Base-by-base conservation (phyloP, 2,888 invertebrate species). In the Amphipyra tragopoginis region DNA sequence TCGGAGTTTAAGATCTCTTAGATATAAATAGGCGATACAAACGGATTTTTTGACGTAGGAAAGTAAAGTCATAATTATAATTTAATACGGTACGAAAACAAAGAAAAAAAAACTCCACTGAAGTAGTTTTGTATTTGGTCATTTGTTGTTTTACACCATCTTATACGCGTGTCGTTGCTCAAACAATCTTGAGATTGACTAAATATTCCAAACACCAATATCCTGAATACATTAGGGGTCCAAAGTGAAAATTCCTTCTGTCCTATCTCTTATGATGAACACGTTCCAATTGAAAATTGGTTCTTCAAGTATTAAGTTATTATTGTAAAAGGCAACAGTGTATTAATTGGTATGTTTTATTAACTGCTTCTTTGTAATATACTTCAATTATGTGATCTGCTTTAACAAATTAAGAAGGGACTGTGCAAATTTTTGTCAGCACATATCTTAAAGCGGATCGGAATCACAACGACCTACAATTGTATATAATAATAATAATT, bases 401-500 rank as follows among this genome's bases (percentile, higher is more conserved):
- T 63, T 45, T 44, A 45, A 14, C n/a, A 29, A 5, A 29, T 29
- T 21, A 29, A 29, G 6, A 29, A 2, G 29, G 29, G 29, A 29
- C 29, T 29, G 29, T 29, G 33, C 36, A 7, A 34, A 15, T 52
- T 21, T 21, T 21, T 39, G 42, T 11, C 10, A 34, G 34, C 44
- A 14, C n/a, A n/a, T 26, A 11, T 42, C 2, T 29, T 11, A 11
- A 21, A 34, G 43, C 33, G 33, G 34, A 36, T 39, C 54, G 36
- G 51, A 44, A 48, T 69, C 57, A 67, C 79, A 54, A 67, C 61
- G 55, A 56, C 55, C 39, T 63, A 36, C 50, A 47, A 49, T 39
- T 77, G 62, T 77, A 79, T 60, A 72, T 79, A 79, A 42, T 64
- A 62, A 53, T 10, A 66, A 68, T 79, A 40, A 63, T 76, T 77